Evolutionary conservation across 2,797 vertebrate species (phyloP).

Genomic region (Gouania willdenowi): DNA sequence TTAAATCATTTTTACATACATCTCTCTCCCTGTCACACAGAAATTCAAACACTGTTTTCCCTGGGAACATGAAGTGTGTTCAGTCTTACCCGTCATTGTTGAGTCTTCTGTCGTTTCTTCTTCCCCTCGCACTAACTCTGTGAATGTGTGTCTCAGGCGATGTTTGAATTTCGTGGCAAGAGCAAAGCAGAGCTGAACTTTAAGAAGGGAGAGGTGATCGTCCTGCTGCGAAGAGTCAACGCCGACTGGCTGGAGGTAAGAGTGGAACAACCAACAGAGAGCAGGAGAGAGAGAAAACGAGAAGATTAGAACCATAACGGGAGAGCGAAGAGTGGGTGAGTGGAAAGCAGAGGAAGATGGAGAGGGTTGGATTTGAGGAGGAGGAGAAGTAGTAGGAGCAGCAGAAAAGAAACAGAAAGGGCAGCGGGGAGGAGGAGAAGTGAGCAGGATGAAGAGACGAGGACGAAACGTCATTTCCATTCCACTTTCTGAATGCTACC

Average conservation of each 20-base stretch:
- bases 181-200: slow-evolving; percentile 86
- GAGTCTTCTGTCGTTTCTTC: slow-evolving; percentile 20
- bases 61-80: slow-evolving; percentile 6
- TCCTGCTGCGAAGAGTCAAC: slow-evolving; percentile 90
- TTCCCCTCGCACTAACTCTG: slow-evolving; percentile 32
- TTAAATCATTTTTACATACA: not conserved
- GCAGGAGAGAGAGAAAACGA: not conserved
- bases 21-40: not conserved
- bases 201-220: slow-evolving; percentile 89
- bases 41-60: not conserved
- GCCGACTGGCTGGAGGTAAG: slow-evolving; percentile 94
- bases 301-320: not conserved
- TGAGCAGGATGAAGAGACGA: not conserved
- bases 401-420: too few relatives aligned
- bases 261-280: slow-evolving; percentile 12
- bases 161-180: slow-evolving; percentile 89
- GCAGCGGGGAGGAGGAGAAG: slow-evolving; percentile 9
- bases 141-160: slow-evolving; percentile 71
- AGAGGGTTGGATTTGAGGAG: slow-evolving; percentile 13
- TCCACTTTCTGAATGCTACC: too few relatives aligned
- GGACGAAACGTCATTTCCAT: too few relatives aligned
- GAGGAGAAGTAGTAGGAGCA: slow-evolving; percentile 5
- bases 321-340: slow-evolving; percentile 2
- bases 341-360: slow-evolving; percentile 4
- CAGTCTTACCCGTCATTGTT: slow-evolving; percentile 53